Conservation (phyloP, 2,888 invertebrate genomes). For the Aporophyla nigra region DNA sequence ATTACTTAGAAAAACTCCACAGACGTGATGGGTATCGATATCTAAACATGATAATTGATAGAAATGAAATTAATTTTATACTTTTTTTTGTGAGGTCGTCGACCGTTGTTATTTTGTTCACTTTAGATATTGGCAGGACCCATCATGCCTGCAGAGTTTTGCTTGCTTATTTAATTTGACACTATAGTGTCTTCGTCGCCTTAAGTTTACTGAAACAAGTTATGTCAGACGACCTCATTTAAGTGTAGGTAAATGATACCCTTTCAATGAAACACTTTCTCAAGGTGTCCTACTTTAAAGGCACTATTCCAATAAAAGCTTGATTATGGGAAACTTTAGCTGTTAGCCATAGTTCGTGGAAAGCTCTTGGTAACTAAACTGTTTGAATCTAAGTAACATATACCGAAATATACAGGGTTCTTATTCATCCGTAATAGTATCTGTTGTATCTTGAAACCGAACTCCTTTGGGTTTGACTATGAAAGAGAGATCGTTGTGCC, state of each 20-base stretch:
- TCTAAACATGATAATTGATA: no score
- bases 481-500: constrained; percentile 7
- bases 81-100: no score
- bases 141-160: no score
- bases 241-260: not conserved
- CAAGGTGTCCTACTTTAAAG: not conserved
- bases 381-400: constrained; percentile 14
- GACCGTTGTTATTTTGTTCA: no score
- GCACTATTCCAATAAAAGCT: not conserved
- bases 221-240: not conserved
- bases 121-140: no score
- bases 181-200: not conserved
- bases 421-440: constrained; percentile 40
- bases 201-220: not conserved
- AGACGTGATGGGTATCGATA: no score
- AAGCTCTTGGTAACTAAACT: not conserved
- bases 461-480: constrained; percentile 24
- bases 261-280: constrained; percentile 3
- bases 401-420: constrained; percentile 20
- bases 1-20: no score
- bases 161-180: no score
- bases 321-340: constrained; percentile 10
- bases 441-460: constrained; percentile 43
- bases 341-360: not conserved
- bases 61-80: no score